These are phyloP conservation scores for Heliocidaris erythrogramma DNA, from an alignment of 35 echinoderm and acorn worm species.

Conservation along the genomic window DNA sequence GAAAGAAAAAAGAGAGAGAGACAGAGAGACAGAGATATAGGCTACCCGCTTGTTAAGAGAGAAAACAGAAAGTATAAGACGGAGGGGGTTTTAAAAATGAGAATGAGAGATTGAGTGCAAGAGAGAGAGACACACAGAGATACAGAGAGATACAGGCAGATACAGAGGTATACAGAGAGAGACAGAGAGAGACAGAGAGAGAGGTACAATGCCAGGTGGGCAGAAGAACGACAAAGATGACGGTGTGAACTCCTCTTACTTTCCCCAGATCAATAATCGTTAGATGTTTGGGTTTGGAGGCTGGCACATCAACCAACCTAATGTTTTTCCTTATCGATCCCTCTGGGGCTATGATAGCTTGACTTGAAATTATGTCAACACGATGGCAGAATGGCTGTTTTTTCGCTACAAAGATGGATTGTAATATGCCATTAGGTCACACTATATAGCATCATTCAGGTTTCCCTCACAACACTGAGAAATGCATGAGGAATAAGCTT, in stretches of 20 bases:
- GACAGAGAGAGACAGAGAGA: neutral
- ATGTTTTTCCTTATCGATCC: neutral
- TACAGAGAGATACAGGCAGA: neutral
- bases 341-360: neutral
- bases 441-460: neutral
- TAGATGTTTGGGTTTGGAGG: conserved; percentile 14
- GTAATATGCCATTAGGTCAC: neutral
- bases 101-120: neutral
- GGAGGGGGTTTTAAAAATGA: no score
- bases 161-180: neutral
- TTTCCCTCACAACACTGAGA: neutral
- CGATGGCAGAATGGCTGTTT: neutral
- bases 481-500: neutral
- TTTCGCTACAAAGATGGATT: neutral
- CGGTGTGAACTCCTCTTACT: conserved; percentile 27
- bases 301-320: neutral
- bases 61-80: no score
- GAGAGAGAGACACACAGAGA: neutral
- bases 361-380: conserved; percentile 11
- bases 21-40: no score
- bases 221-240: neutral
- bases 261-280: conserved; percentile 32
- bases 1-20: no score
- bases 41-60: no score
- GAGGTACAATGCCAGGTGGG: neutral